These are phyloP conservation scores for Zosterops japonicus DNA, from an alignment of 2,113 vertebrate genomes.

Conservation along the genomic window DNA sequence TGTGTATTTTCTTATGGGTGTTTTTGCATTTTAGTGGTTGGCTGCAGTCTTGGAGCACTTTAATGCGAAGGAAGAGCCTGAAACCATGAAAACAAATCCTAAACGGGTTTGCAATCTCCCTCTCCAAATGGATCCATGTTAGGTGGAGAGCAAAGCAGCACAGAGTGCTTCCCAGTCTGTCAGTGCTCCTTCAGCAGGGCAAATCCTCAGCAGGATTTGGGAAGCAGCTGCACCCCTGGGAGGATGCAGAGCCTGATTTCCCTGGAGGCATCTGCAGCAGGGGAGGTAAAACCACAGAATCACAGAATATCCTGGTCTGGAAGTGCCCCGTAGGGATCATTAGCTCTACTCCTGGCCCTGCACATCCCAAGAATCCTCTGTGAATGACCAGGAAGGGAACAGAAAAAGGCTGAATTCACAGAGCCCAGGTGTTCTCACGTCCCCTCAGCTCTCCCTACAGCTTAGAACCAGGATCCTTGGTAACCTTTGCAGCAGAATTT, in stretches of 20 bases:
- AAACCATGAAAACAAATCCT: slow-evolving; percentile 1
- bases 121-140: not conserved
- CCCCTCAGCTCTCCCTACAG: not conserved
- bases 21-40: slow-evolving; percentile 12
- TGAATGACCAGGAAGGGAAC: not conserved
- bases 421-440: not conserved
- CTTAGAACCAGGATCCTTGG: not conserved
- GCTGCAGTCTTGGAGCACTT: not conserved
- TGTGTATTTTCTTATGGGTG: not conserved
- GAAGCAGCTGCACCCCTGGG: not conserved
- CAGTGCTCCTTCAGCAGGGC: not conserved
- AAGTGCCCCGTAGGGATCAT: not conserved
- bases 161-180: not conserved
- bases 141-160: not conserved
- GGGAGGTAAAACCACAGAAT: not conserved
- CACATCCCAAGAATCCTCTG: not conserved
- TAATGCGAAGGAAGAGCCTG: not conserved
- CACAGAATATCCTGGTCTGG: not conserved
- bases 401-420: not conserved
- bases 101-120: not conserved
- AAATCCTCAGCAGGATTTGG: not conserved
- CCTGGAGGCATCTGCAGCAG: not conserved
- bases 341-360: accelerated
- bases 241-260: not conserved
- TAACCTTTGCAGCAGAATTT: not conserved